phyloP scores from a whole-genome alignment of 2,113 vertebrate species.

The Caloenas nicobarica region DNA sequence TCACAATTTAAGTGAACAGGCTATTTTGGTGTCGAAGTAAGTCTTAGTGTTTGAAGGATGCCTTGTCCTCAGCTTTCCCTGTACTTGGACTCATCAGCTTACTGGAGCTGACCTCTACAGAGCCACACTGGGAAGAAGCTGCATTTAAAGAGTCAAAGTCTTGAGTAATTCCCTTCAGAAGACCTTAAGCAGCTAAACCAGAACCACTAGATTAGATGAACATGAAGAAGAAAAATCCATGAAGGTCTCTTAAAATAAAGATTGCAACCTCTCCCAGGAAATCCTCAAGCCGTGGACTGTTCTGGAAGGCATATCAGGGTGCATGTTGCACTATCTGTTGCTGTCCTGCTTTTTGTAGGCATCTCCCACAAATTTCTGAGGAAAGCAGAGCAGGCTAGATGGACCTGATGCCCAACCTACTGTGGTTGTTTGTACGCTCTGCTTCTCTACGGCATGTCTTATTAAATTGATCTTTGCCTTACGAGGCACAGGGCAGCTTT shows the following conservation, averaged over 20 bases:
- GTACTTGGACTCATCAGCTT: background rate
- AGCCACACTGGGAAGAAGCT: background rate
- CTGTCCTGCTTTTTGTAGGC: background rate
- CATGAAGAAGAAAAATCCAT: background rate
- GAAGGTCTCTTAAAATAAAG: background rate
- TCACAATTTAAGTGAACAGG: background rate
- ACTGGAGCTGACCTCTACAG: background rate
- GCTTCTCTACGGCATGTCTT: background rate
- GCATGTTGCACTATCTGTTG: background rate
- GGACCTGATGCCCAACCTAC: background rate
- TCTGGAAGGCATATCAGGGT: background rate
- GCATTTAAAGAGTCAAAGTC: background rate
- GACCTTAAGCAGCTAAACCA: background rate
- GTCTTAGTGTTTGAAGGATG: background rate
- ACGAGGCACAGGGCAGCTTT: background rate
- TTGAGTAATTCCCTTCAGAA: background rate
- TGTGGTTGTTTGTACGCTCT: background rate
- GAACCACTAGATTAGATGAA: background rate
- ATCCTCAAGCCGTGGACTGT: background rate
- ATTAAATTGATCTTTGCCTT: background rate
- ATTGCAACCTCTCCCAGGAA: background rate
- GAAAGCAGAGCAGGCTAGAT: background rate
- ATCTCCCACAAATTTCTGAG: background rate
- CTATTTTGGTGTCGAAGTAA: background rate
- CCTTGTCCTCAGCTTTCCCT: background rate